Base-by-base conservation (phyloP, 2,797 vertebrate species). In the Cephalopachus bancanus region DNA sequence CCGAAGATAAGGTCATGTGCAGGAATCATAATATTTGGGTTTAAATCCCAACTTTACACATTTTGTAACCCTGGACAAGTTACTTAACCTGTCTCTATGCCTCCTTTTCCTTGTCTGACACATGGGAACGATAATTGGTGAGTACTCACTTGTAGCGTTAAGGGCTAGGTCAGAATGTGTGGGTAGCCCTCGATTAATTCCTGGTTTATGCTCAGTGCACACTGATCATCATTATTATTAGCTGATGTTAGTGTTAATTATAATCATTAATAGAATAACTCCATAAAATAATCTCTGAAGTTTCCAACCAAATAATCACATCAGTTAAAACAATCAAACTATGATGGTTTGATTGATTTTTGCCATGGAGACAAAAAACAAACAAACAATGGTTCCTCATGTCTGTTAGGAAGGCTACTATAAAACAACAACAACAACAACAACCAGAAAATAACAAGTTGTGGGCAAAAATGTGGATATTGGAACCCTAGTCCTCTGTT, bases 261-360 rank as follows among this genome's bases (percentile, higher is more conserved):
- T 83, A 59, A 49, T 79, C 33, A 15, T 65, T 79, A 80, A 92
- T 5, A 89, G 49, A 84, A 60, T 74, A 87, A 28, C 30, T 89
- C 14, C 28, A 26, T 62, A 69, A 94, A 74, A 57, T 78, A 26
- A 51, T 30, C 78, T 57, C 80, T 90, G 51, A 19, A 79, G 76
- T 49, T 60, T 33, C 55, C 26, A 76, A 91, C 44, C 60, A 85
- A 91, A 69, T 15, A 57, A 26, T 75, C 59, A 91, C 30, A 65
- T 72, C 19, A 76, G 14, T 74, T 51, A 20, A 55, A 53, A 74
- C 69, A 83, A n/a, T 57, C 1, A 88, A 53, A 90, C 30, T 53
- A 10, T 28, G 20, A 55, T 81, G 0, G 9, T 71, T 88, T 67
- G 60, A 53, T 96, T 92, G 24, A 24, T 76, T 94, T 96, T 78